phyloP scores from a whole-genome alignment of 2,888 invertebrate genomes.

The Volucella inanis region DNA sequence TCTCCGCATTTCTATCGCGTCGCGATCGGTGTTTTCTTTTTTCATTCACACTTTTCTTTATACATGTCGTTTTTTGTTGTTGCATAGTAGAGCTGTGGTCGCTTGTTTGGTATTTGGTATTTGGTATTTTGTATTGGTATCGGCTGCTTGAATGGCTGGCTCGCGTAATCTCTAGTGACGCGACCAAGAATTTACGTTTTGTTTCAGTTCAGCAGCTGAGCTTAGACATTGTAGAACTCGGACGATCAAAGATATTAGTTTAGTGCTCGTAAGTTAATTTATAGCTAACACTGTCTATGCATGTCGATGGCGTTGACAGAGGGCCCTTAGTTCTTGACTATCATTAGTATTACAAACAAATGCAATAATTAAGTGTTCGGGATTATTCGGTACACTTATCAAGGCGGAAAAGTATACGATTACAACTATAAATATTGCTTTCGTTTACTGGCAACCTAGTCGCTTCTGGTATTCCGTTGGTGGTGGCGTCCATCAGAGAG shows the following conservation, averaged over 20 bases:
- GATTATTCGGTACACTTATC: slow-evolving; percentile 34
- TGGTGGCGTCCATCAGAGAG: slow-evolving; percentile 26
- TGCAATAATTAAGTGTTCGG: slow-evolving; percentile 57
- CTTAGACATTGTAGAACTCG: slow-evolving; percentile 19
- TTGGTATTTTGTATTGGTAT: no score
- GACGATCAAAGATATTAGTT: slow-evolving; percentile 12
- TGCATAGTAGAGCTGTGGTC: slow-evolving; percentile 23
- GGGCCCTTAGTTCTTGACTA: slow-evolving; percentile 40
- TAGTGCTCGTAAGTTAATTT: slow-evolving; percentile 28
- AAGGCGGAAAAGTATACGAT: slow-evolving; percentile 57
- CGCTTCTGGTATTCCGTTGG: slow-evolving; percentile 42
- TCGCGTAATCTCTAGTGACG: slow-evolving; percentile 67
- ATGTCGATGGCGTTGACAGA: slow-evolving; percentile 20
- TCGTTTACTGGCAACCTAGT: slow-evolving; percentile 36
- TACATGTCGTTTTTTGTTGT: slow-evolving; percentile 18
- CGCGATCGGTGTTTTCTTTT: slow-evolving; percentile 24
- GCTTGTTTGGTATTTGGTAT: slow-evolving; percentile 34
- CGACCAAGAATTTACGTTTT: slow-evolving; percentile 67
- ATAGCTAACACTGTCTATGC: neutral
- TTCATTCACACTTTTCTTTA: slow-evolving; percentile 10
- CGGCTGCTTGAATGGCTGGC: slow-evolving; percentile 21
- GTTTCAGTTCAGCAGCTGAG: slow-evolving; percentile 58
- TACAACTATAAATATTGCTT: slow-evolving; percentile 48
- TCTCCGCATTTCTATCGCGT: slow-evolving; percentile 47
- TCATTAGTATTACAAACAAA: slow-evolving; percentile 50